These are phyloP conservation scores for Cinclus cinclus DNA, from an alignment of 2,113 vertebrate species.

Conservation along the genomic window DNA sequence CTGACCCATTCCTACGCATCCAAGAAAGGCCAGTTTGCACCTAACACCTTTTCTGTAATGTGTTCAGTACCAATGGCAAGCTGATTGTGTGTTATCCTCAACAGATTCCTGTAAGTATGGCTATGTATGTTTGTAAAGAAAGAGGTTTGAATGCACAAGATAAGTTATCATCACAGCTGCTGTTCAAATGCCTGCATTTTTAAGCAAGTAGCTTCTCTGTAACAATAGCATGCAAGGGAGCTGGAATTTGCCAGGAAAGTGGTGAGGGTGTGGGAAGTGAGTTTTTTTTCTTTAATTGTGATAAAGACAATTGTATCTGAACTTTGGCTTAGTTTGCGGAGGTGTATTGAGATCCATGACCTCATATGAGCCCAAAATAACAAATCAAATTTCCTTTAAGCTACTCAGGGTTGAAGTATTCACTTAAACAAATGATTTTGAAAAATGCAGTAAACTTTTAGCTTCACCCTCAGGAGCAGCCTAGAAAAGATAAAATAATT, in stretches of 20 bases:
- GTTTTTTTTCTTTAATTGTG: not conserved
- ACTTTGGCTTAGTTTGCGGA: not conserved
- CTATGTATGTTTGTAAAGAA: not conserved
- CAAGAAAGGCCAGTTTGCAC: not conserved
- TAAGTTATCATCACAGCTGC: not conserved
- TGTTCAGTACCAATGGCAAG: not conserved
- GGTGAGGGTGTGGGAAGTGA: not conserved
- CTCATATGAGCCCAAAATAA: not conserved
- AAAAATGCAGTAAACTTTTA: not conserved
- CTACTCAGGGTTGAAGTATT: not conserved
- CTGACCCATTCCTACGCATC: not conserved
- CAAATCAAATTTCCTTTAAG: not conserved
- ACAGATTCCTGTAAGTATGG: not conserved
- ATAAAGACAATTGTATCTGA: not conserved
- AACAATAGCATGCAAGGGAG: not conserved
- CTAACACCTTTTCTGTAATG: rapidly evolving
- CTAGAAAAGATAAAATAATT: not conserved
- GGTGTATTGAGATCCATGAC: not conserved
- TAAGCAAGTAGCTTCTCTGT: not conserved
- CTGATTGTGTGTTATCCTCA: not conserved
- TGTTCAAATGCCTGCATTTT: not conserved
- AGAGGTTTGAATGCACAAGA: not conserved
- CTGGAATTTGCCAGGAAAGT: not conserved
- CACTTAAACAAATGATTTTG: not conserved
- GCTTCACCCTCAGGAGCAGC: not conserved